A percentile compares a stretch with the other conserved stretches of the same genome.
Evolutionary conservation across 2,113 vertebrate genomes (phyloP).

Genomic region (Hemibates koningsi): DNA sequence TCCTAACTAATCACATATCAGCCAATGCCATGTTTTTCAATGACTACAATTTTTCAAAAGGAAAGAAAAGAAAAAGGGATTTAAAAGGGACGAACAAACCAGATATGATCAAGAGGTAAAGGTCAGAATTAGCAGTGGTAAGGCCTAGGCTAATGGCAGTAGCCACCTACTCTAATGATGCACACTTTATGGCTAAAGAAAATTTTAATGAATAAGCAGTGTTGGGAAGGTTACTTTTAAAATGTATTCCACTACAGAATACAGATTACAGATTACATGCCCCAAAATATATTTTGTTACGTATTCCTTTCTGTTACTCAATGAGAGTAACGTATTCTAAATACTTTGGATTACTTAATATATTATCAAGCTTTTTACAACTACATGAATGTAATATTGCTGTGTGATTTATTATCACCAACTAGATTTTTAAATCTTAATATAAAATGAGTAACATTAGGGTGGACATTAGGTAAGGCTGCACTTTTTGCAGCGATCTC

Average conservation of each 20-base stretch:
- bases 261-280: neutral
- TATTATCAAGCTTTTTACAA: neutral
- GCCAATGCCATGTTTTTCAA: fast-evolving
- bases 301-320: neutral
- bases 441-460: too few relatives aligned
- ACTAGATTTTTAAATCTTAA: neutral
- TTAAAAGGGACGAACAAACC: neutral
- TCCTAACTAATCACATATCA: neutral
- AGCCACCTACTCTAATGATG: neutral
- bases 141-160: neutral
- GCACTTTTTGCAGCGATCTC: neutral
- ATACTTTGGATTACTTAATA: neutral
- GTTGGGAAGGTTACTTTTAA: neutral
- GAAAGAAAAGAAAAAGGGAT: neutral
- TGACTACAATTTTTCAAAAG: neutral
- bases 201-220: neutral
- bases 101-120: neutral
- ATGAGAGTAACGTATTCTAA: neutral
- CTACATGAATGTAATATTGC: fast-evolving
- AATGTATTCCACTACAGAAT: neutral
- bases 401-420: neutral
- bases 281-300: neutral
- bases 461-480: neutral
- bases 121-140: neutral
- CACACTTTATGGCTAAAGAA: neutral